phyloP scores from a whole-genome alignment of 1,140 invertebrate genomes.

The Thrips palmi region DNA sequence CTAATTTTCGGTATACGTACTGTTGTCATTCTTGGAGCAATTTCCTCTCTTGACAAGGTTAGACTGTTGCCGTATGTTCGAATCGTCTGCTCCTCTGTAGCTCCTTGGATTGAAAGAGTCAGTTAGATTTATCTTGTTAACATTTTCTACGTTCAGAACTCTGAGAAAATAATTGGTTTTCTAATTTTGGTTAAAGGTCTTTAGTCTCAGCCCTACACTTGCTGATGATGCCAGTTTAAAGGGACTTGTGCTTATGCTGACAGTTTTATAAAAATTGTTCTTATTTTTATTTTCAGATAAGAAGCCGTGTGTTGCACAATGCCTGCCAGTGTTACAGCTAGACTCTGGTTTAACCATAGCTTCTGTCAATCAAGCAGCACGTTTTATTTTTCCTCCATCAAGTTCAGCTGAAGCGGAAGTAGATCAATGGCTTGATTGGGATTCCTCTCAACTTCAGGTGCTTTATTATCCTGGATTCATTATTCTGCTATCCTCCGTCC shows the following conservation, averaged over 20 bases:
- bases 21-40: slow-evolving; percentile 2
- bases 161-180: neutral
- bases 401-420: slow-evolving; percentile 9
- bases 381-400: slow-evolving; percentile 13
- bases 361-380: slow-evolving; percentile 15
- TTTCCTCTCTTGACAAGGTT: too few relatives aligned
- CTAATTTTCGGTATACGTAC: neutral
- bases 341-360: slow-evolving; percentile 14
- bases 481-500: neutral
- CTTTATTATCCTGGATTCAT: neutral
- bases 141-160: slow-evolving; percentile 4
- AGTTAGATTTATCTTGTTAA: slow-evolving; percentile 9
- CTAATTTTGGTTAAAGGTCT: neutral
- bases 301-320: slow-evolving; percentile 10
- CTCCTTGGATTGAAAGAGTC: slow-evolving; percentile 6
- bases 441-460: slow-evolving; percentile 19
- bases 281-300: slow-evolving; percentile 14
- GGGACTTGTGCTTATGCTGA: slow-evolving; percentile 1
- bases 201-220: slow-evolving; percentile 6
- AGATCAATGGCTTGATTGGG: slow-evolving; percentile 23
- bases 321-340: slow-evolving; percentile 15
- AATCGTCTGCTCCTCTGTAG: too few relatives aligned
- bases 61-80: too few relatives aligned
- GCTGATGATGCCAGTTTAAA: slow-evolving; percentile 3
- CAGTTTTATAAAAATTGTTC: neutral